phyloP scores from a whole-genome alignment of 2,113 vertebrate species.

The Chloroceryle aenea region DNA sequence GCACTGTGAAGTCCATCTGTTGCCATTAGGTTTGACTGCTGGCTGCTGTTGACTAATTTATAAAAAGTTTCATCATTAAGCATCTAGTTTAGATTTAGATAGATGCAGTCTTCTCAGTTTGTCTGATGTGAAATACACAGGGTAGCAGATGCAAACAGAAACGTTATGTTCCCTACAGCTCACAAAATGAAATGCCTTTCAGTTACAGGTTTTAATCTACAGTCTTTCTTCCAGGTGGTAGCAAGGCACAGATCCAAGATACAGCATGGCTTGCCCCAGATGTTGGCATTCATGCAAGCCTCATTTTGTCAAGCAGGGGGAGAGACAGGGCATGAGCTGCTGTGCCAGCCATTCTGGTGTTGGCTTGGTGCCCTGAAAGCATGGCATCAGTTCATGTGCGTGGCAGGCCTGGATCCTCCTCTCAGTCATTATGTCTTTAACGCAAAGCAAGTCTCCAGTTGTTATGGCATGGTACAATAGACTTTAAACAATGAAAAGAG shows the following conservation, averaged over 20 bases:
- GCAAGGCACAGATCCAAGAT: not conserved
- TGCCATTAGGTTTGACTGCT: not conserved
- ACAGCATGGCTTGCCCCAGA: constrained; percentile 35
- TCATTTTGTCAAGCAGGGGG: constrained; percentile 10
- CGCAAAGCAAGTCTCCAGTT: not conserved
- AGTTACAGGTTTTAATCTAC: not conserved
- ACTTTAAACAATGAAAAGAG: not conserved
- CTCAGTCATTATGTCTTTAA: not conserved
- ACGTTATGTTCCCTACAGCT: not conserved
- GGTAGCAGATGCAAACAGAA: not conserved
- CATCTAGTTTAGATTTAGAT: not conserved
- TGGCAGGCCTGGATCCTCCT: not conserved
- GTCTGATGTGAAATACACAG: not conserved
- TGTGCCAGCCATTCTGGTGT: not conserved
- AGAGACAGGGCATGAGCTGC: not conserved
- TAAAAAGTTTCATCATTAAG: not conserved
- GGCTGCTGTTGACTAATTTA: not conserved
- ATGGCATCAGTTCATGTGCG: not conserved
- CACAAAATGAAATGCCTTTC: constrained; percentile 26
- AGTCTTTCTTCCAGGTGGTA: constrained; percentile 30
- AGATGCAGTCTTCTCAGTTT: not conserved
- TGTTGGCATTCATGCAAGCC: constrained; percentile 10
- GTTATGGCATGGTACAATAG: not conserved
- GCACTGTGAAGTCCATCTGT: not conserved
- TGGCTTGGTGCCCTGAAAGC: not conserved